Evolutionary conservation across 1,140 invertebrate genomes (phyloP), one percentile per base, ranked within the genome.

Genomic region (Drosophila mauritiana): DNA sequence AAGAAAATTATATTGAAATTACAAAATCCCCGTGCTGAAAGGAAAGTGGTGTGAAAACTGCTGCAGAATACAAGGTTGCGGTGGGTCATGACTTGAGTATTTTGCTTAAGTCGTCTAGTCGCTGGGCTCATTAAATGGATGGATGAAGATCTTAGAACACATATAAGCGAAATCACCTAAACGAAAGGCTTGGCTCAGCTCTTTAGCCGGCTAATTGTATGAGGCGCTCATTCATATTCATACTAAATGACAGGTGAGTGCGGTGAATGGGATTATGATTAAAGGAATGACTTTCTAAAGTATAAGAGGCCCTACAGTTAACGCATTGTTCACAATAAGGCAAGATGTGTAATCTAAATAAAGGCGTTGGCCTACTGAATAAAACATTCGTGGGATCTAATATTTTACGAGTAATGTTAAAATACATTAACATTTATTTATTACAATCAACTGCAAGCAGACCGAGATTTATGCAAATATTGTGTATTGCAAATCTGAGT

Each of bases 1-100:
- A 75, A 79, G 75, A 69, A 84, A 77, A 80, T 84, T 85, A 84
- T 84, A 84, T 84, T 84, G 76, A 85, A 84, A 80, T 84, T 84
- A 80, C 70, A 79, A 83, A 75, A 79, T 70, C 80, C 69, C 64
- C 49, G 51, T 56, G 62, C 45, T 53, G 56, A 62, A 43, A 48
- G 73, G 25, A 46, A 61, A 34, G 67, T 46, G 56, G 48, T 72
- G 46, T 36, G 55, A 72, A 72, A 52, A 62, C 25, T 52, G 54
- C n/a, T 27, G 42, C 27, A 57, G 25, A 45, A 51, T 10, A 25
- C 39, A 40, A 45, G 53, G 34, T 37, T 63, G n/a, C 34, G 20
- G 45, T 13, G 31, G 62, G 64, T 69, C 64, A 43, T 61, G 59
- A 27, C 52, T 31, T 31, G 39, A 54, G 45, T 17, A 22, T 73